Conservation (phyloP, 2,888 invertebrate genomes). For the Sphecodes monilicornis region DNA sequence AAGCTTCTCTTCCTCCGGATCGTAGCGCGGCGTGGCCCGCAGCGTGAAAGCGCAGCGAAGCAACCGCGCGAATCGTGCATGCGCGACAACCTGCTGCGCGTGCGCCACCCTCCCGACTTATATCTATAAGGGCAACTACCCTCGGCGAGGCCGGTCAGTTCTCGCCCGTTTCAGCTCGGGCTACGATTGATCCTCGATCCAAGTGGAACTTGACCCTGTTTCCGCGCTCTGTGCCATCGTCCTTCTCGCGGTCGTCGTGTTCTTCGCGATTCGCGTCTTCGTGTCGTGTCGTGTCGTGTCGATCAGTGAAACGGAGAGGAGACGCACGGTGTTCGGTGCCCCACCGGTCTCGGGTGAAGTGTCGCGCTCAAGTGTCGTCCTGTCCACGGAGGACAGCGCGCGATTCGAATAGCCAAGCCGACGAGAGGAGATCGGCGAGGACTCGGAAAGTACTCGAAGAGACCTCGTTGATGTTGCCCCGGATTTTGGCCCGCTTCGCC, state of each 20-base stretch:
- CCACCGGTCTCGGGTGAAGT: constrained; percentile 30
- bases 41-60: constrained; percentile 66
- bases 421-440: background rate
- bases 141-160: constrained; percentile 73
- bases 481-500: background rate
- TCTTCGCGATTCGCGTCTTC: background rate
- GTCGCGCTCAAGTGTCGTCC: constrained; percentile 29
- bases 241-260: background rate
- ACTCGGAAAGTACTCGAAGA: background rate
- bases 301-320: background rate
- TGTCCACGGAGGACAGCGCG: constrained; percentile 16
- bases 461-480: constrained; percentile 6
- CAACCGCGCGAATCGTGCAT: constrained; percentile 57
- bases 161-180: constrained; percentile 72
- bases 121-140: constrained; percentile 78
- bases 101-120: constrained; percentile 69
- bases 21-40: constrained; percentile 50
- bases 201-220: constrained; percentile 18
- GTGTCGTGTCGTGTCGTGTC: background rate
- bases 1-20: constrained; percentile 38
- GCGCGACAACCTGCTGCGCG: constrained; percentile 59
- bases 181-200: constrained; percentile 15
- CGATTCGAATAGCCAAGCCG: background rate
- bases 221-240: background rate
- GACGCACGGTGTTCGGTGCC: background rate